These are phyloP conservation scores for Pavo muticus DNA, from an alignment of 2,113 vertebrate species.

Conservation along the genomic window DNA sequence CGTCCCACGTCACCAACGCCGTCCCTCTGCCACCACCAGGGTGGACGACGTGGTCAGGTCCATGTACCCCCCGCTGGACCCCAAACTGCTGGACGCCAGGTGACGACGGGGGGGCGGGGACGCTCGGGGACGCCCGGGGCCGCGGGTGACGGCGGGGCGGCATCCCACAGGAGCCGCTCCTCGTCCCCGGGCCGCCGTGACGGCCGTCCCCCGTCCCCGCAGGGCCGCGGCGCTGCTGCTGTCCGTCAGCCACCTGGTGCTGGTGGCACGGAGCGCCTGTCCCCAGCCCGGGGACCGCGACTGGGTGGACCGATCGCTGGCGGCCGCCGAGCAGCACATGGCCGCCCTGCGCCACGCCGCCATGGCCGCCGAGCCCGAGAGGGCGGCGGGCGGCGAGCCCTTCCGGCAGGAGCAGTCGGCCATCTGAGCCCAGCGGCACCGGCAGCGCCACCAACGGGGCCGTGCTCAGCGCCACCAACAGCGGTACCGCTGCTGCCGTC, in stretches of 20 bases:
- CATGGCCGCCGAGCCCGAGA: constrained; percentile 87
- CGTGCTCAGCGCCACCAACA: too few relatives aligned
- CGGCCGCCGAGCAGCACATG: constrained; percentile 92
- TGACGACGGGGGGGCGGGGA: neutral
- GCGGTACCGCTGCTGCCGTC: too few relatives aligned
- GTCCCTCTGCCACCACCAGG: constrained; percentile 49
- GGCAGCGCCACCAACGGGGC: too few relatives aligned
- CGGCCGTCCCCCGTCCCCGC: neutral
- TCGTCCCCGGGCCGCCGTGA: neutral
- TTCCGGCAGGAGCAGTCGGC: constrained; percentile 86
- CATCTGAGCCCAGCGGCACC: constrained; percentile 73
- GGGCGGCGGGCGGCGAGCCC: constrained; percentile 69
- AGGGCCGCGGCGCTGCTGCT: constrained; percentile 91
- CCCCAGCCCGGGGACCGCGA: constrained; percentile 90
- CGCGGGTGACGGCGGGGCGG: neutral
- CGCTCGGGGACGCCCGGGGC: neutral
- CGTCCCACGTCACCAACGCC: neutral
- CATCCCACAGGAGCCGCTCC: neutral
- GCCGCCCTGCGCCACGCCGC: constrained; percentile 90
- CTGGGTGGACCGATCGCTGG: constrained; percentile 93
- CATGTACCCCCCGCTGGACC: constrained; percentile 93
- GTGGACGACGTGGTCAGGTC: constrained; percentile 94
- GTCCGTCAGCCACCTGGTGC: constrained; percentile 92
- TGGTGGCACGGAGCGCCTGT: constrained; percentile 95
- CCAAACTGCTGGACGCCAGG: constrained; percentile 92